phyloP scores from a whole-genome alignment of 2,888 invertebrate genomes.

The Osmoderma eremita region DNA sequence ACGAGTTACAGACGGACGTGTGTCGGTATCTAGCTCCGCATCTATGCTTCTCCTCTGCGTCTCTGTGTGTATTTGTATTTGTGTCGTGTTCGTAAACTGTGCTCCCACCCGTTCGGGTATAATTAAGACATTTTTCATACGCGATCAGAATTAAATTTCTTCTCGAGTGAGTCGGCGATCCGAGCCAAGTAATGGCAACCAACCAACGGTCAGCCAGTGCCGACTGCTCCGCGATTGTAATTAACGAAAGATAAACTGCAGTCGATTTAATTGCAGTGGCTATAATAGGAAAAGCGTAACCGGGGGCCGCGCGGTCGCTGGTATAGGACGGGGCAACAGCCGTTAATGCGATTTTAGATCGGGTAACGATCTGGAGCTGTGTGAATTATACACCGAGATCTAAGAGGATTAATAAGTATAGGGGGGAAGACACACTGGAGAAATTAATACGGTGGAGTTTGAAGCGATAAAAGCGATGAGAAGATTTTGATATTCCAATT shows the following conservation, averaged over 20 bases:
- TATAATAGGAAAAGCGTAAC: conserved; percentile 46
- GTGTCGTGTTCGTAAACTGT: neutral
- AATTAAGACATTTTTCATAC: conserved; percentile 38
- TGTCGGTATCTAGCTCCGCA: neutral
- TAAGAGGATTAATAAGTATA: too few species aligned
- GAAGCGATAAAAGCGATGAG: too few species aligned
- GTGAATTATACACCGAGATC: too few species aligned
- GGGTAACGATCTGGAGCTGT: too few species aligned
- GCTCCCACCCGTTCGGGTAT: neutral
- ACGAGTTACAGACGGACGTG: neutral
- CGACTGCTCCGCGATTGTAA: conserved; percentile 47
- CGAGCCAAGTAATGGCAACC: neutral
- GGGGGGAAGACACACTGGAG: too few species aligned
- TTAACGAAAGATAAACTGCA: conserved; percentile 52
- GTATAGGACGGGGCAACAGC: too few species aligned
- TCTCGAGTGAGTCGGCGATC: conserved; percentile 25
- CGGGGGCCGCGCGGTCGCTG: too few species aligned
- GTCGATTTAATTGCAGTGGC: conserved; percentile 49
- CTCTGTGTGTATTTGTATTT: neutral
- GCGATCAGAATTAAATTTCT: conserved; percentile 49
- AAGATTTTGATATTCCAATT: too few species aligned
- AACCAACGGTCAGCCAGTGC: neutral
- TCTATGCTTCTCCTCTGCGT: neutral
- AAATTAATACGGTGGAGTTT: too few species aligned
- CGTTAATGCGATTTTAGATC: too few species aligned